Percentiles rank a stretch among this genome's conserved stretches.
These are phyloP conservation scores for Taeniopygia guttata DNA, from an alignment of 2,797 vertebrate genomes.

Conservation along the genomic window DNA sequence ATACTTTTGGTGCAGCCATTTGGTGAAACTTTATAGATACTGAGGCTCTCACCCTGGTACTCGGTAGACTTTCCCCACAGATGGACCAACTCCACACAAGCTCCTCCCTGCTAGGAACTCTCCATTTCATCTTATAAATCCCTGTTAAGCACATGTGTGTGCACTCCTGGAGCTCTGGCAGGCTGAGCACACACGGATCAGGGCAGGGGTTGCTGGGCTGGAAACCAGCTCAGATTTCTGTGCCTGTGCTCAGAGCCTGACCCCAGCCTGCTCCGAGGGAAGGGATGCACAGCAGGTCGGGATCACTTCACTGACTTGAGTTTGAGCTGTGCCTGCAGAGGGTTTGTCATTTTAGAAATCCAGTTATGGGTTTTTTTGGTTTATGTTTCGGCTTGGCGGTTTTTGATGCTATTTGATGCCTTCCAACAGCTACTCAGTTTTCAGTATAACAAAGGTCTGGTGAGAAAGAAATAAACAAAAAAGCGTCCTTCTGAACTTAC, in stretches of 20 bases:
- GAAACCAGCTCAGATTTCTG: background rate
- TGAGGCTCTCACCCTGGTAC: background rate
- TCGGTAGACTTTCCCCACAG: background rate
- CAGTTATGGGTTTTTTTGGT: fast-evolving
- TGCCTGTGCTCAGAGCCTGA: background rate
- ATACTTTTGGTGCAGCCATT: background rate
- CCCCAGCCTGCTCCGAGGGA: background rate
- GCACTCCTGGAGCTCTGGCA: background rate
- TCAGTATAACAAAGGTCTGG: background rate
- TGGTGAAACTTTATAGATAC: background rate
- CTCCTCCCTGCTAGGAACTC: background rate
- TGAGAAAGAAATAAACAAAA: background rate
- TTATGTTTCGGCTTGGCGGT: background rate
- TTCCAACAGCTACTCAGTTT: background rate
- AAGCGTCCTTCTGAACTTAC: background rate
- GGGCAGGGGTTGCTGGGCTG: background rate
- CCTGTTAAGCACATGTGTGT: background rate
- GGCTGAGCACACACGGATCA: fast-evolving
- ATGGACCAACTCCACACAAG: background rate
- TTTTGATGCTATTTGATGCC: background rate
- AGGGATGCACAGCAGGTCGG: fast-evolving
- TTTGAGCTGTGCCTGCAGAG: background rate
- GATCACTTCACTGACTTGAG: background rate
- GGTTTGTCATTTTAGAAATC: background rate
- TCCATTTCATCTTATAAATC: background rate